Percentiles rank a stretch among this genome's conserved stretches.
Conservation (phyloP, 2,113 vertebrate genomes). For the Forbesichthys papilliferus region DNA sequence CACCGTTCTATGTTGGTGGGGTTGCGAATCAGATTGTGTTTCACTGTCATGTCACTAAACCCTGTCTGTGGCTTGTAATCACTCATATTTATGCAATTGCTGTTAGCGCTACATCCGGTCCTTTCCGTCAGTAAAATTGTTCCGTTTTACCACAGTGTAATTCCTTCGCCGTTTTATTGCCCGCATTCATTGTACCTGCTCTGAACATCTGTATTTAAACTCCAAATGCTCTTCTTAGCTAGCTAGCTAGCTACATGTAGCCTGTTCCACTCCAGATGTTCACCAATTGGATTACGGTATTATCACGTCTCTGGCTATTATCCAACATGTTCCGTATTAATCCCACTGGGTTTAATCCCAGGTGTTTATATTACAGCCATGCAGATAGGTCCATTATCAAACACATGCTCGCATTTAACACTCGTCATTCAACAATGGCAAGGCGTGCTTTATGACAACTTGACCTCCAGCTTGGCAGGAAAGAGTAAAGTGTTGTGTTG, state of each 20-base stretch:
- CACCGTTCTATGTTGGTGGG: slow-evolving; percentile 18
- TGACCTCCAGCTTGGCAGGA: slow-evolving; percentile 43
- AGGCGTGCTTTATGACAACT: slow-evolving; percentile 48
- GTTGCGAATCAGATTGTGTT: slow-evolving; percentile 48
- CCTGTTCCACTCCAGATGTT: slow-evolving; percentile 67
- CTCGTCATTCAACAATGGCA: slow-evolving; percentile 23
- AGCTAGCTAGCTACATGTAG: slow-evolving; percentile 50
- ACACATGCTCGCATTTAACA: slow-evolving; percentile 11
- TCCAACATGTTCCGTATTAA: slow-evolving; percentile 1
- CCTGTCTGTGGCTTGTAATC: slow-evolving; percentile 44
- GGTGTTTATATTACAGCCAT: too few relatives aligned
- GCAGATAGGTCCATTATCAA: not conserved
- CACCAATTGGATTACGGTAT: slow-evolving; percentile 64
- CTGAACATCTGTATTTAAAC: slow-evolving; percentile 20
- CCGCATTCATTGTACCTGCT: slow-evolving; percentile 21
- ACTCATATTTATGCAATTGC: slow-evolving; percentile 45
- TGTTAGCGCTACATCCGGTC: slow-evolving; percentile 31
- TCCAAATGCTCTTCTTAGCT: slow-evolving; percentile 46
- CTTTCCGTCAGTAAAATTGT: too few relatives aligned
- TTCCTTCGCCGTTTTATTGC: slow-evolving; percentile 1
- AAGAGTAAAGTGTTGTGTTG: slow-evolving; percentile 53
- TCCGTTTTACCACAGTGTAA: not conserved
- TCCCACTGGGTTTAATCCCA: not conserved
- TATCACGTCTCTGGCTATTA: slow-evolving; percentile 50
- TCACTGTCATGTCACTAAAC: slow-evolving; percentile 43